Evolutionary conservation across 2,888 invertebrate species (phyloP).

Genomic region (Anthophora plumipes): DNA sequence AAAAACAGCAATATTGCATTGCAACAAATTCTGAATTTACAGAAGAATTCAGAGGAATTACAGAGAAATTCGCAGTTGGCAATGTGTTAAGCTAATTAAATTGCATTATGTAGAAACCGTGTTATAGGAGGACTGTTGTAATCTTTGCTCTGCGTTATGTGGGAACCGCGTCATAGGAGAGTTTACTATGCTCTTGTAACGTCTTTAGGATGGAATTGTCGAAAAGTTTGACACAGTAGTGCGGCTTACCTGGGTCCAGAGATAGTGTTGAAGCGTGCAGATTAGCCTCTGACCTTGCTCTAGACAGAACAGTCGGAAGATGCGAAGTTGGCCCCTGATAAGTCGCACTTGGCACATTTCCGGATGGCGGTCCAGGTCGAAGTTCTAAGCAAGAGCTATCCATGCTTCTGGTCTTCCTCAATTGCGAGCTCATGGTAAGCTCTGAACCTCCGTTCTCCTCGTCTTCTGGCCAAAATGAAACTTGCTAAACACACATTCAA

Average conservation of each 20-base stretch:
- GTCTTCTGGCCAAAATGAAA: slow-evolving; percentile 92
- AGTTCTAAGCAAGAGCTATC: slow-evolving; percentile 95
- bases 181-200: too few species aligned
- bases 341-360: slow-evolving; percentile 82
- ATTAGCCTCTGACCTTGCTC: slow-evolving; percentile 96
- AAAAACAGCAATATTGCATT: too few species aligned
- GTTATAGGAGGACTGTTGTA: too few species aligned
- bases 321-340: slow-evolving; percentile 89
- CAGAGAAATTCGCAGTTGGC: too few species aligned
- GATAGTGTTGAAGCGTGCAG: slow-evolving; percentile 91
- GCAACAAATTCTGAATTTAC: too few species aligned
- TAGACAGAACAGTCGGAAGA: slow-evolving; percentile 88
- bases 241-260: slow-evolving; percentile 87
- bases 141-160: too few species aligned
- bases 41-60: too few species aligned
- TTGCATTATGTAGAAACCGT: too few species aligned
- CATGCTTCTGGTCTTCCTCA: slow-evolving; percentile 94
- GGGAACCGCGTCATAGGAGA: too few species aligned
- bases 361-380: slow-evolving; percentile 85
- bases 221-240: too few species aligned
- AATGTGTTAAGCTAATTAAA: too few species aligned
- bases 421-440: slow-evolving; percentile 91
- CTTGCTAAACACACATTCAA: slow-evolving; percentile 87
- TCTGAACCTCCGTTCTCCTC: slow-evolving; percentile 90
- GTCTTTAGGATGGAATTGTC: too few species aligned